Percentiles rank a stretch among this genome's conserved stretches.
phyloP scores from a whole-genome alignment of 2,113 vertebrate species.

The Xyliphius kryptos region DNA sequence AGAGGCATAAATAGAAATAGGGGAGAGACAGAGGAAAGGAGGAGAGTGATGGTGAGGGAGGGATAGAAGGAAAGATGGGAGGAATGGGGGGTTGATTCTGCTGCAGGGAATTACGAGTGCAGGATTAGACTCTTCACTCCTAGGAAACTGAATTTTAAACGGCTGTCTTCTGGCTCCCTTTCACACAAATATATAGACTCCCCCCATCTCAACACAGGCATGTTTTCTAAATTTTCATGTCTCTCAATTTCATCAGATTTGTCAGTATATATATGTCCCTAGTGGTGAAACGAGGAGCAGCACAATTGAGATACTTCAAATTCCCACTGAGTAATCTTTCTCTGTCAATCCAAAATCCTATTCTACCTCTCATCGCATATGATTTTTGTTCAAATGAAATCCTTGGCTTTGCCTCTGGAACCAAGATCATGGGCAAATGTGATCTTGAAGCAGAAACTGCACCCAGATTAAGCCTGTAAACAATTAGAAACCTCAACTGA shows the following conservation, averaged over 20 bases:
- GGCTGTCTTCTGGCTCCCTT: slow-evolving; percentile 73
- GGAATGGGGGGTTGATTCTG: slow-evolving; percentile 84
- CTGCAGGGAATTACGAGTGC: slow-evolving; percentile 99
- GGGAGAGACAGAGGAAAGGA: slow-evolving; percentile 44
- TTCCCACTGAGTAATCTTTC: slow-evolving; percentile 17
- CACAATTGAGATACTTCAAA: slow-evolving; percentile 21
- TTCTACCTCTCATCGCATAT: background rate
- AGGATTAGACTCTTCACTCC: slow-evolving; percentile 99
- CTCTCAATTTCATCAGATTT: slow-evolving; percentile 63
- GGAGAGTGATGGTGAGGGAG: slow-evolving; percentile 54
- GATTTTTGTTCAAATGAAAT: too few species aligned
- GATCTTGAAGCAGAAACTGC: too few species aligned
- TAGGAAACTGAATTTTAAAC: slow-evolving; percentile 99
- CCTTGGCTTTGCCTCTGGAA: too few species aligned
- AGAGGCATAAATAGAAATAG: slow-evolving; percentile 39
- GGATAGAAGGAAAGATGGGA: slow-evolving; percentile 33
- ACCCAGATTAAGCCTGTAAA: too few species aligned
- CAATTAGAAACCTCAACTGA: too few species aligned
- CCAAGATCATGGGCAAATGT: too few species aligned
- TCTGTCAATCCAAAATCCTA: slow-evolving; percentile 11
- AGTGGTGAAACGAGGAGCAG: slow-evolving; percentile 24
- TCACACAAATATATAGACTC: slow-evolving; percentile 51
- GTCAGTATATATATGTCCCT: slow-evolving; percentile 43
- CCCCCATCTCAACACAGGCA: slow-evolving; percentile 25
- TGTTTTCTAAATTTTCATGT: slow-evolving; percentile 51